Evolutionary conservation across 2,888 invertebrate genomes (phyloP).

Genomic region (Meta bourneti): DNA sequence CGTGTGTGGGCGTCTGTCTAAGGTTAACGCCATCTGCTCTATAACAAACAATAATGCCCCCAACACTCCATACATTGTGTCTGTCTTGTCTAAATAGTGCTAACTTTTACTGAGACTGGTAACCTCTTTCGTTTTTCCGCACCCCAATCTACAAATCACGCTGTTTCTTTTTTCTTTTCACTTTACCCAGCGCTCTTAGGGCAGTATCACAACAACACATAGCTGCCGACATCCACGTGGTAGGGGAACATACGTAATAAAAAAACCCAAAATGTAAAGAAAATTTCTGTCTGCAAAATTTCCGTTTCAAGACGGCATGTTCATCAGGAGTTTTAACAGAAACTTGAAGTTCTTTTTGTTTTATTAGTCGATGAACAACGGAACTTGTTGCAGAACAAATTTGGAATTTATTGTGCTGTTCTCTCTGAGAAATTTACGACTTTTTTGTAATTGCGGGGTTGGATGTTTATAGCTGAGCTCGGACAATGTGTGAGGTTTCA

Average conservation of each 20-base stretch:
- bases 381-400: too few species aligned
- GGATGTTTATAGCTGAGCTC: too few species aligned
- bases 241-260: not conserved
- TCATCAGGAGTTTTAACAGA: not conserved
- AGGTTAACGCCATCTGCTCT: constrained; percentile 66
- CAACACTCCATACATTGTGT: constrained; percentile 75
- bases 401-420: too few species aligned
- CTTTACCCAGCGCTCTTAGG: constrained; percentile 6
- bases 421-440: too few species aligned
- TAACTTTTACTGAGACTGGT: constrained; percentile 63
- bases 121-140: constrained; percentile 70
- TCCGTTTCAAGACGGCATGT: constrained; percentile 28
- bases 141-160: constrained; percentile 70
- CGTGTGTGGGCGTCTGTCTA: constrained; percentile 69
- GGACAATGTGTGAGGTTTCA: too few species aligned
- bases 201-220: not conserved
- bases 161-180: constrained; percentile 10
- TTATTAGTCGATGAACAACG: not conserved
- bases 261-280: not conserved
- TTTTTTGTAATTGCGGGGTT: too few species aligned
- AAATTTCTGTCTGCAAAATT: not conserved
- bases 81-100: constrained; percentile 73
- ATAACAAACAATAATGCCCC: constrained; percentile 69
- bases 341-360: not conserved
- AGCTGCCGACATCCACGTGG: not conserved